A percentile compares a stretch with the other conserved stretches of the same genome.
phyloP scores from a whole-genome alignment of 2,888 invertebrate genomes.

The Nesidiocoris tenuis region DNA sequence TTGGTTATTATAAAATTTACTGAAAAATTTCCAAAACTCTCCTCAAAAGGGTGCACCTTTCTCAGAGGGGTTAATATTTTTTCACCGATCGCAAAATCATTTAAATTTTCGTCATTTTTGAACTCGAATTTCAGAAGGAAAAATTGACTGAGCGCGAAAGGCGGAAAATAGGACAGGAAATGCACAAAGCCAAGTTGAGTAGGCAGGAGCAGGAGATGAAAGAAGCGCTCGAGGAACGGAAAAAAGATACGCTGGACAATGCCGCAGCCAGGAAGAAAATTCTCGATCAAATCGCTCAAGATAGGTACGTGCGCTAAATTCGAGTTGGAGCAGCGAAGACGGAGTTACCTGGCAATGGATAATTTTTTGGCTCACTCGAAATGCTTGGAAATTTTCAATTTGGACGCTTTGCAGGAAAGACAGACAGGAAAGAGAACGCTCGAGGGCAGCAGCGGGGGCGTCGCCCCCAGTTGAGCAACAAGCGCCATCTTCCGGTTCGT shows the following conservation, averaged over 20 bases:
- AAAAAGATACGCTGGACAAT: constrained; percentile 74
- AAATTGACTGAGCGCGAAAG: constrained; percentile 68
- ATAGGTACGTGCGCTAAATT: constrained; percentile 68
- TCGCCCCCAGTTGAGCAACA: neutral
- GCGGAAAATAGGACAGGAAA: constrained; percentile 69
- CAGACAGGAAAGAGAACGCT: neutral
- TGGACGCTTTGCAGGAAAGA: neutral
- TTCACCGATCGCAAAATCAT: too few species aligned
- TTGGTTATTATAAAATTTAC: neutral
- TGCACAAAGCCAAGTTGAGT: constrained; percentile 69
- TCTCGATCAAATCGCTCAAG: constrained; percentile 79
- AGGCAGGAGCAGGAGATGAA: constrained; percentile 75
- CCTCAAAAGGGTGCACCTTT: too few species aligned
- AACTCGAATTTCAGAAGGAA: constrained; percentile 52
- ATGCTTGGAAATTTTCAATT: too few species aligned
- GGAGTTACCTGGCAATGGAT: too few species aligned
- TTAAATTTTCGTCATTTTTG: too few species aligned
- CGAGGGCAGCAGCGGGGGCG: neutral
- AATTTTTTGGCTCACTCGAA: too few species aligned
- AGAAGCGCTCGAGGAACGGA: constrained; percentile 69
- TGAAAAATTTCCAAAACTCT: neutral
- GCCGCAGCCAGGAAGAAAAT: constrained; percentile 73
- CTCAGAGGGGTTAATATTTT: too few species aligned
- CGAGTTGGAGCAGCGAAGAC: too few species aligned
- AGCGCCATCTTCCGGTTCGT: neutral